These are phyloP conservation scores for Drosophila pachea DNA, from an alignment of 1,140 invertebrate species.

Conservation along the genomic window DNA sequence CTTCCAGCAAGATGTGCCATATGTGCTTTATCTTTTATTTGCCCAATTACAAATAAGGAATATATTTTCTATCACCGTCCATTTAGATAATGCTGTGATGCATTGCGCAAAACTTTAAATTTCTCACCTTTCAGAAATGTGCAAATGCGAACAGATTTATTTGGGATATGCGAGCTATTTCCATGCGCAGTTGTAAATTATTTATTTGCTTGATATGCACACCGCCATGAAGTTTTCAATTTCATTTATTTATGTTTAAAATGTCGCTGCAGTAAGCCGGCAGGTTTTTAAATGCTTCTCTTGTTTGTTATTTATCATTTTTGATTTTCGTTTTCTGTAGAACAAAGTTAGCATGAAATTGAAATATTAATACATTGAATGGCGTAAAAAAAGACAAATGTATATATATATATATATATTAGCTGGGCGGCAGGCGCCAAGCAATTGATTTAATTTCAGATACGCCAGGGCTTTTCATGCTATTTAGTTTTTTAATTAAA, in stretches of 20 bases:
- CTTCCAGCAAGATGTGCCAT: no score
- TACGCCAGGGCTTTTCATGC: conserved; percentile 27
- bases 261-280: conserved; percentile 3
- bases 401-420: no score
- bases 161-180: background rate
- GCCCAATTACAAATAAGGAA: no score
- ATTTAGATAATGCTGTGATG: no score
- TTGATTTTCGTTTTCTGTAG: conserved; percentile 19
- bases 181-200: background rate
- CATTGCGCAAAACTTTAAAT: background rate
- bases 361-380: conserved; percentile 17
- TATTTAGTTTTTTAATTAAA: conserved; percentile 56
- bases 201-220: conserved; percentile 18
- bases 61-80: no score
- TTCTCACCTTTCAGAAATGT: background rate
- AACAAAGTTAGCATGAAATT: conserved; percentile 25
- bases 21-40: no score
- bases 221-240: conserved; percentile 13
- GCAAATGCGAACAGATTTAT: conserved; percentile 3
- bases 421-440: background rate
- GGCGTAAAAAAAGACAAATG: conserved; percentile 4
- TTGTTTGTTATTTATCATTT: conserved; percentile 11
- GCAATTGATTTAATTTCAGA: conserved; percentile 62
- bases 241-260: conserved; percentile 18
- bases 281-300: conserved; percentile 16